Evolutionary conservation across 2,113 vertebrate species (phyloP), one percentile per base, ranked within the genome.

Genomic region (Microcebus griseorufus): DNA sequence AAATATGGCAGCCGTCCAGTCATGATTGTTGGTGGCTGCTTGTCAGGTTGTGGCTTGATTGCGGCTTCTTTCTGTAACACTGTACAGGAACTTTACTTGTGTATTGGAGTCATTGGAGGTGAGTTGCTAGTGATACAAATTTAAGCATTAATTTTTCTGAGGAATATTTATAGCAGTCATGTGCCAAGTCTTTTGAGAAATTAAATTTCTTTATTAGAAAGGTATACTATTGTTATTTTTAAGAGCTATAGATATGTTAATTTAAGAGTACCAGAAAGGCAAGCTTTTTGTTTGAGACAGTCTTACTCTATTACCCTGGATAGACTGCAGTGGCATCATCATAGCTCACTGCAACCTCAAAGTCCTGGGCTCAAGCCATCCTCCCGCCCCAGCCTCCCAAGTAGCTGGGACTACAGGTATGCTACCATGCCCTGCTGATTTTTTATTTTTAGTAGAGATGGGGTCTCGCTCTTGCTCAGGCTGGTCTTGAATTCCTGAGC

Each of bases 1-100:
- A 99, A 99, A 87, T 99, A 99, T 4, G 99, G 99, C 64, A 99
- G 99, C 97, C 99, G 99, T 64, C 99, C 99, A 23, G 97, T 99
- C 80, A 99, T 99, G 99, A 99, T 99, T 0, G 65, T 87, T 0
- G 99, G 99, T 0, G 99, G 99, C 48, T 99, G 98, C 51, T 97
- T 99, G 64, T 98, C 99, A 0, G 99, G 99, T 67, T 86, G 97
- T 0, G 99, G 99, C n/a, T 97, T 99, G 83, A 94, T 99, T 0
- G 99, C 98, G 48, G 99, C 99, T 53, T 99, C 99, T 48, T 99
- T 99, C 98, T 99, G 99, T 98, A 99, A 99, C 92, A 99, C 99
- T 0, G 98, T 99, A 65, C 96, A 99, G 95, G 99, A 98, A n/a
- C 98, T 99, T 39, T 99, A 99, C 98, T 99, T 99, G 93, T 99